phyloP scores from a whole-genome alignment of 2,797 vertebrate genomes.

The Cephalopachus bancanus region DNA sequence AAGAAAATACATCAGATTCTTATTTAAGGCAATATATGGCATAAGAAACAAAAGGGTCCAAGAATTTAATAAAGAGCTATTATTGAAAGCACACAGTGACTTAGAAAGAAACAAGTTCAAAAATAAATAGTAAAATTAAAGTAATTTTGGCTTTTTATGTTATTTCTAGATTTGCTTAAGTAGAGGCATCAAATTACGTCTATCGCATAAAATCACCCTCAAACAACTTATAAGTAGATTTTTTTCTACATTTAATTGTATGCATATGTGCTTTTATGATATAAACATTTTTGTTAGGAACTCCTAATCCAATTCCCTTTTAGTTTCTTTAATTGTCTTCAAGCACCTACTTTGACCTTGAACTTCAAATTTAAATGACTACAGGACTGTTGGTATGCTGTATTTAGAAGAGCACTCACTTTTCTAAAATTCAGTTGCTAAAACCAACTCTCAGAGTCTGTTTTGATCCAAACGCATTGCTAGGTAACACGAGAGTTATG shows the following conservation, averaged over 20 bases:
- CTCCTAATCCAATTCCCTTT: not conserved
- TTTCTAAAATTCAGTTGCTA: not conserved
- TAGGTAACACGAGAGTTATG: not conserved
- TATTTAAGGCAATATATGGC: not conserved
- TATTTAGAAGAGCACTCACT: not conserved
- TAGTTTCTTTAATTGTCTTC: not conserved
- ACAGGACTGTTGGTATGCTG: not conserved
- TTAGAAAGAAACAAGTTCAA: not conserved
- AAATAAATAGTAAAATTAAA: constrained; percentile 22
- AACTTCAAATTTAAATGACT: not conserved
- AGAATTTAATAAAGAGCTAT: not conserved
- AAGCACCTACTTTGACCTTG: not conserved
- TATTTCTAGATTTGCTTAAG: not conserved
- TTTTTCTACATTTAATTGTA: not conserved
- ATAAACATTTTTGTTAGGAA: not conserved
- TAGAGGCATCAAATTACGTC: not conserved
- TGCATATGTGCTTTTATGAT: not conserved
- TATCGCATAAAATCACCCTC: not conserved
- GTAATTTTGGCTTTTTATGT: not conserved
- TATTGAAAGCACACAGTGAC: not conserved
- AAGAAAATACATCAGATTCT: not conserved
- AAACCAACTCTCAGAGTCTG: not conserved
- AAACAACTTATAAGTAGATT: not conserved
- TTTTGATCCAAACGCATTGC: not conserved
- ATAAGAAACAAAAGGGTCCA: not conserved